Conservation (phyloP, 1,140 invertebrate species). For the Uloborus diversus region DNA sequence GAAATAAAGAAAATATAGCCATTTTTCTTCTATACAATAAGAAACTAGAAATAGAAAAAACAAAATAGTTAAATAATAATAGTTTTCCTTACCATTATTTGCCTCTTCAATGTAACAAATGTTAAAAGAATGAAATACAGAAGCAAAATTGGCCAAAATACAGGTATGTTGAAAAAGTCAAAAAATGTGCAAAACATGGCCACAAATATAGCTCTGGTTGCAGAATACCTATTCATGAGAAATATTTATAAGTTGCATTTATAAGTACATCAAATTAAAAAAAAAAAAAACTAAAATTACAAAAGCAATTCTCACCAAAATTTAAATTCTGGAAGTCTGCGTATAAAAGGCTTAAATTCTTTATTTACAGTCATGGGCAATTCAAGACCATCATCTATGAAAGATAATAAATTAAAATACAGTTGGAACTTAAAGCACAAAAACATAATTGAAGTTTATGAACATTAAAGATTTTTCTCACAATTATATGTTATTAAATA, state of each 20-base stretch:
- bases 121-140: constrained; percentile 99
- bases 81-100: constrained; percentile 85
- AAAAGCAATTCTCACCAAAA: constrained; percentile 79
- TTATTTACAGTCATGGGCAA: constrained; percentile 94
- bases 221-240: constrained; percentile 76
- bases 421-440: too few species aligned
- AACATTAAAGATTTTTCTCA: too few species aligned
- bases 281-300: background rate
- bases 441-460: too few species aligned
- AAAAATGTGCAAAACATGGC: constrained; percentile 95
- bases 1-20: too few species aligned
- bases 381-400: constrained; percentile 84
- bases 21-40: too few species aligned
- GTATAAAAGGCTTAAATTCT: constrained; percentile 98
- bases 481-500: too few species aligned
- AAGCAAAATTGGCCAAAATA: constrained; percentile 99
- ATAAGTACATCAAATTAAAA: background rate
- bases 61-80: background rate
- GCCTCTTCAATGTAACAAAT: constrained; percentile 99
- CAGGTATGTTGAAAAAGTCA: constrained; percentile 98
- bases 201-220: constrained; percentile 93
- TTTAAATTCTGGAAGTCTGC: constrained; percentile 98
- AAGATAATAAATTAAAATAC: too few species aligned
- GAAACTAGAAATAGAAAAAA: background rate
- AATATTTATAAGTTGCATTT: background rate